A percentile compares a stretch with the other conserved stretches of the same genome.
These are phyloP conservation scores for Zonitis immaculata DNA, from an alignment of 2,888 invertebrate genomes.

Conservation along the genomic window DNA sequence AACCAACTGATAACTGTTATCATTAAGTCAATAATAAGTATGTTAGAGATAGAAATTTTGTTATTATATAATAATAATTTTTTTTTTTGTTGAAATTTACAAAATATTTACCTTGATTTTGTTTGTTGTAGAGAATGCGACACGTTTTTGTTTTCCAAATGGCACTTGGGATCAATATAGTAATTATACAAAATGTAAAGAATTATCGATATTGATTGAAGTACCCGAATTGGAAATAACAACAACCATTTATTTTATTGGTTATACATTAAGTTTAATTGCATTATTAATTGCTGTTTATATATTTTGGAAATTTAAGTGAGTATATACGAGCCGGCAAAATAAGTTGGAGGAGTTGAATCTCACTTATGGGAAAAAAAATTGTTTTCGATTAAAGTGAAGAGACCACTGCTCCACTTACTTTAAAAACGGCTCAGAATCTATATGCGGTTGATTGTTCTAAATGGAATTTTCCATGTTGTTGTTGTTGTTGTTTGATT, in stretches of 20 bases:
- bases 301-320: constrained; percentile 86
- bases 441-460: too few relatives aligned
- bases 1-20: too few relatives aligned
- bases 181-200: constrained; percentile 66
- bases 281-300: constrained; percentile 74
- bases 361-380: constrained; percentile 48
- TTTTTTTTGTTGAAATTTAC: too few relatives aligned
- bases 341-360: constrained; percentile 49
- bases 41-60: too few relatives aligned
- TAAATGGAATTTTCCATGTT: neutral
- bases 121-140: constrained; percentile 72
- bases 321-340: constrained; percentile 50
- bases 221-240: constrained; percentile 56
- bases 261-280: constrained; percentile 77
- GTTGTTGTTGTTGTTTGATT: neutral
- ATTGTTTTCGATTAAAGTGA: too few relatives aligned
- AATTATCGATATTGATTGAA: constrained; percentile 36
- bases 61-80: too few relatives aligned
- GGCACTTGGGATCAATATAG: constrained; percentile 74
- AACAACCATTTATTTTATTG: constrained; percentile 73
- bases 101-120: neutral
- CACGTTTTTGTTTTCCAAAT: constrained; percentile 65
- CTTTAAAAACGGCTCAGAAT: constrained; percentile 28
- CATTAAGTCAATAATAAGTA: too few relatives aligned
- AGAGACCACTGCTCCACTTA: constrained; percentile 50